Evolutionary conservation across 2,888 invertebrate genomes (phyloP).

Genomic region (Sminthurides aquaticus): DNA sequence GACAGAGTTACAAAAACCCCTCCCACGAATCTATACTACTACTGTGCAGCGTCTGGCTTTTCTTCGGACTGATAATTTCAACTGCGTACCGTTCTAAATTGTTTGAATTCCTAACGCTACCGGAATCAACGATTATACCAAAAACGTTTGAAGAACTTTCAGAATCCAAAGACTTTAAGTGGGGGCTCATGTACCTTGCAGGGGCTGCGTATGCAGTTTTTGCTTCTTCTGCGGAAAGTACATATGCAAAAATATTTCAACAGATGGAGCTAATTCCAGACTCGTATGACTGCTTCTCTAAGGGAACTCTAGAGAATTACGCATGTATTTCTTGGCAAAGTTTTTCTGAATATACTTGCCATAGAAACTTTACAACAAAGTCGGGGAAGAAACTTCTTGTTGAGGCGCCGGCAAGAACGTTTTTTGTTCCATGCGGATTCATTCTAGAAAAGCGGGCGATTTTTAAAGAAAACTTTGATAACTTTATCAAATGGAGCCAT

Average conservation of each 20-base stretch:
- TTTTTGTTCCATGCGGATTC: conserved; percentile 26
- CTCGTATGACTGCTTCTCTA: conserved; percentile 28
- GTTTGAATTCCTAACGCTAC: conserved; percentile 32
- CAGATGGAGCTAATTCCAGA: conserved; percentile 32
- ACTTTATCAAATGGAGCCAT: not conserved
- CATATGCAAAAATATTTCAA: conserved; percentile 30
- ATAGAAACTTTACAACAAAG: conserved; percentile 32
- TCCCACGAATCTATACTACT: not conserved
- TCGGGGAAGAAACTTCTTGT: conserved; percentile 27
- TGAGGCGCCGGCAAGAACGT: conserved; percentile 21
- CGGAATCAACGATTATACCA: conserved; percentile 24
- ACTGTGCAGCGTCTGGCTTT: conserved; percentile 28
- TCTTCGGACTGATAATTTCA: conserved; percentile 26
- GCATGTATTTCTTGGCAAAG: conserved; percentile 37
- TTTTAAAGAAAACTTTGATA: conserved; percentile 6
- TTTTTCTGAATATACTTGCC: conserved; percentile 30
- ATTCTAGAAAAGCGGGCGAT: conserved; percentile 21
- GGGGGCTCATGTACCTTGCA: conserved; percentile 24
- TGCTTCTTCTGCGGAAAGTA: conserved; percentile 30
- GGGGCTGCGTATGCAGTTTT: conserved; percentile 37
- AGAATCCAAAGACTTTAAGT: conserved; percentile 23
- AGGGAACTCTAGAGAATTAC: conserved; percentile 24
- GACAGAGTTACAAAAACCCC: not conserved
- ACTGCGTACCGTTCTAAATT: conserved; percentile 34
- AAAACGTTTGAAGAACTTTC: conserved; percentile 34